Evolutionary conservation across 92 coral and sea anemone species (phyloP).

Genomic region (Chrysogorgia sp.): DNA sequence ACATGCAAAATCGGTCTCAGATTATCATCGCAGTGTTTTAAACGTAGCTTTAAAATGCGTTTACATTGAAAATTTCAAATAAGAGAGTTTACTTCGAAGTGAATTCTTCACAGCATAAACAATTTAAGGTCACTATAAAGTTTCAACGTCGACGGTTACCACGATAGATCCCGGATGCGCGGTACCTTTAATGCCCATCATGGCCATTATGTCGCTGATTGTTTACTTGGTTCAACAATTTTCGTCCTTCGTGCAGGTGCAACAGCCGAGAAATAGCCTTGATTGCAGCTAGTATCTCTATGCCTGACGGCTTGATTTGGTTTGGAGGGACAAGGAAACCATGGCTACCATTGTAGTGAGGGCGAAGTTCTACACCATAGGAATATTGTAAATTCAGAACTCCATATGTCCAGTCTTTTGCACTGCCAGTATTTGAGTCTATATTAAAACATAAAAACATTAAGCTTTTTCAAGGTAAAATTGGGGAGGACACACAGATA

Average conservation of each 20-base stretch:
- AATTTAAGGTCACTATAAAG: no score
- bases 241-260: conserved; percentile 23
- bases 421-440: conserved; percentile 84
- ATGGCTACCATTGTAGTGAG: conserved; percentile 63
- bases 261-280: conserved; percentile 64
- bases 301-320: conserved; percentile 82
- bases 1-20: no score
- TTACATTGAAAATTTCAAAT: no score
- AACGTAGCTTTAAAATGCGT: no score
- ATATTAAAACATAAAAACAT: background rate
- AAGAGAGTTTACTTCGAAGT: no score
- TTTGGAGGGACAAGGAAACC: conserved; percentile 81
- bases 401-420: conserved; percentile 89
- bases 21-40: no score
- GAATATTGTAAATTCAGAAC: conserved; percentile 82
- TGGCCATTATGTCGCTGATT: background rate
- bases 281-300: conserved; percentile 82
- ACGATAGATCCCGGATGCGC: background rate
- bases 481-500: background rate
- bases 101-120: no score
- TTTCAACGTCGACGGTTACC: background rate
- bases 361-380: conserved; percentile 86
- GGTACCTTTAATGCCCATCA: background rate
- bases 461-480: background rate
- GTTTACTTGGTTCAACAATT: background rate